A percentile compares a stretch with the other conserved stretches of the same genome.
phyloP scores from a whole-genome alignment of 1,140 invertebrate species.

The Caenorhabditis elegans region DNA sequence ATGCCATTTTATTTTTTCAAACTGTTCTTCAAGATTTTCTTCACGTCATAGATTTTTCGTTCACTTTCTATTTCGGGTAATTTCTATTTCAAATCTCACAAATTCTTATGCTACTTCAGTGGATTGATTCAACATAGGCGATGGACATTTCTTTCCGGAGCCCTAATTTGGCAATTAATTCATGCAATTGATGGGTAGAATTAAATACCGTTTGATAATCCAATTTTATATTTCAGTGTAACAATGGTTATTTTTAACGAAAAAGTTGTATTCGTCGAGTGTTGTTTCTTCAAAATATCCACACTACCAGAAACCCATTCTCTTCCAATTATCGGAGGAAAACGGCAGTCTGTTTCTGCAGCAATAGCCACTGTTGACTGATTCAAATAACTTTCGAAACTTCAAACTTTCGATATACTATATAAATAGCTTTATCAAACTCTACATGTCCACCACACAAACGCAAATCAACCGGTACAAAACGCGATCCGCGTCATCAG shows the following conservation, averaged over 20 bases:
- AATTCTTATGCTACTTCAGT: not conserved
- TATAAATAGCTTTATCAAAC: too few relatives aligned
- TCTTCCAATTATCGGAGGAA: not conserved
- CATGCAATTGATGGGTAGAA: not conserved
- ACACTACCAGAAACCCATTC: not conserved
- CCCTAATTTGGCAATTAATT: not conserved
- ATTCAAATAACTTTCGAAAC: too few relatives aligned
- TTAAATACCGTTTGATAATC: not conserved
- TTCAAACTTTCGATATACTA: too few relatives aligned
- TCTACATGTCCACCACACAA: too few relatives aligned
- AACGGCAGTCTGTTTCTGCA: not conserved
- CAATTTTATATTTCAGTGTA: not conserved
- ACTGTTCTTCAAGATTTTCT: not conserved
- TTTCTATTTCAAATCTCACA: not conserved
- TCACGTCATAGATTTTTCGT: not conserved
- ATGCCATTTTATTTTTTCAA: not conserved
- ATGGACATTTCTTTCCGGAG: not conserved
- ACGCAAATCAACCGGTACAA: too few relatives aligned
- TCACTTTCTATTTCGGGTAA: not conserved
- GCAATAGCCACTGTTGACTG: not conserved
- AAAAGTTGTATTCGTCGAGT: not conserved
- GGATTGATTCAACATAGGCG: not conserved
- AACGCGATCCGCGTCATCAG: too few relatives aligned
- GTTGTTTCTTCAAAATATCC: not conserved
- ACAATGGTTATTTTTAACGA: not conserved